Evolutionary conservation across 2,888 invertebrate species (phyloP), one percentile per base, ranked within the genome.

Genomic region (Drosophila imparisetae): DNA sequence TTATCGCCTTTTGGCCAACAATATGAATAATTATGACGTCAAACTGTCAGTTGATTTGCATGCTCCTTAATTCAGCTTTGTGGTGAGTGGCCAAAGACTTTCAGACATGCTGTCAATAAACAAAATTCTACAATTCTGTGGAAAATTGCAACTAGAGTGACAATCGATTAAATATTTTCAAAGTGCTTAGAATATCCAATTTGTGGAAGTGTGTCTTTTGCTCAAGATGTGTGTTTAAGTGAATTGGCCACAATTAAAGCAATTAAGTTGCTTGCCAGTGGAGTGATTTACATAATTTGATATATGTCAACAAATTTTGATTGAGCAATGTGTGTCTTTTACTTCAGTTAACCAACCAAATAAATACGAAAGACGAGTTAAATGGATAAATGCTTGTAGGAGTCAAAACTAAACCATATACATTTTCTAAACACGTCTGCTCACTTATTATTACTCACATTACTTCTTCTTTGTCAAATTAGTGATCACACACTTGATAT

Each of bases 21-120:
- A 80, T 86, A 86, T 86, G 88, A 88, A 86, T 86, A 86, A 86
- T 88, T 88, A 88, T 82, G 74, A 78, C 68, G 81, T 81, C 75
- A 67, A 81, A 74, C 79, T 76, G 78, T 64, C 72, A 72, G 69
- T 78, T 75, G 83, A 87, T 87, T 87, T 87, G 85, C 85, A 84
- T 82, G 73, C 80, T 72, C 67, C 80, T 72, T 66, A 53, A 62
- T 62, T 65, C 72, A 54, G 63, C 68, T 61, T 34, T 27, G n/a
- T 13, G 15, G 24, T 38, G 38, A 74, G 40, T 66, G 70, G 57
- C 67, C 63, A 60, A 79, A 75, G 72, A 57, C 66, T 61, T 57
- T 63, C 61, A 60, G 59, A 55, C 15, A 8, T 66, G 48, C 67
- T 72, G 68, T 65, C 78, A 66, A 74, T 78, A 69, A 61, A 48